Percentiles rank a stretch among this genome's conserved stretches.
phyloP scores from a whole-genome alignment of 2,797 vertebrate species.

The Pseudomugil gertrudae region DNA sequence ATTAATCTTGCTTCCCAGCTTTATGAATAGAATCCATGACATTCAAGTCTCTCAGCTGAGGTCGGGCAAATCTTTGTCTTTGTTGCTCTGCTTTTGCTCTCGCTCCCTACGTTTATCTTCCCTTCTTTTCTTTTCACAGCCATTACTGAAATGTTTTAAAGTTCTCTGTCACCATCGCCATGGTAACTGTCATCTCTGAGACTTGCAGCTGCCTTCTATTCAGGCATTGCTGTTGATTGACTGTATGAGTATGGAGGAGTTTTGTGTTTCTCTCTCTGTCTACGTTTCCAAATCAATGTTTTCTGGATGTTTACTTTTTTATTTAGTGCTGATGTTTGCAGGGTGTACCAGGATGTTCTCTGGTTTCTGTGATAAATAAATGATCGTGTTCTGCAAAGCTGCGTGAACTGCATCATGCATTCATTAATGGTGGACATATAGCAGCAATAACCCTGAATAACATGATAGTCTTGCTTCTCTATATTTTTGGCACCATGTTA shows the following conservation, averaged over 20 bases:
- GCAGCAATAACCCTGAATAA: neutral
- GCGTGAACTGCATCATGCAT: conserved; percentile 28
- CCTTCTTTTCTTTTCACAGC: conserved; percentile 44
- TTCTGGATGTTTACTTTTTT: conserved; percentile 46
- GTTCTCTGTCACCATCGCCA: conserved; percentile 76
- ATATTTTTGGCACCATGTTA: conserved; percentile 15
- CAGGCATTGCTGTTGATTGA: conserved; percentile 63
- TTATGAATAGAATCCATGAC: conserved; percentile 19
- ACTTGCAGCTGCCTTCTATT: conserved; percentile 75
- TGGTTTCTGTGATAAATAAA: conserved; percentile 52
- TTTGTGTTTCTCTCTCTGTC: conserved; percentile 25
- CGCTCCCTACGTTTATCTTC: conserved; percentile 4
- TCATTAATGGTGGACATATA: neutral
- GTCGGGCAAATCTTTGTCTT: conserved; percentile 21
- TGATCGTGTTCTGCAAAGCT: conserved; percentile 15
- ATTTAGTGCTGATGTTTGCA: conserved; percentile 26
- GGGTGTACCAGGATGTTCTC: conserved; percentile 22
- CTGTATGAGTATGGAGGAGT: conserved; percentile 12
- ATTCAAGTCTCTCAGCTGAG: conserved; percentile 21
- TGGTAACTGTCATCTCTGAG: conserved; percentile 81
- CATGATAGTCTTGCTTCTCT: conserved; percentile 2
- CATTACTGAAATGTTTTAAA: conserved; percentile 76
- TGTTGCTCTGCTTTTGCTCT: conserved; percentile 15
- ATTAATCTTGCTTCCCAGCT: conserved; percentile 20
- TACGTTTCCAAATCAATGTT: conserved; percentile 51